Conservation (phyloP, 2,113 vertebrate species). For the Procapra przewalskii region DNA sequence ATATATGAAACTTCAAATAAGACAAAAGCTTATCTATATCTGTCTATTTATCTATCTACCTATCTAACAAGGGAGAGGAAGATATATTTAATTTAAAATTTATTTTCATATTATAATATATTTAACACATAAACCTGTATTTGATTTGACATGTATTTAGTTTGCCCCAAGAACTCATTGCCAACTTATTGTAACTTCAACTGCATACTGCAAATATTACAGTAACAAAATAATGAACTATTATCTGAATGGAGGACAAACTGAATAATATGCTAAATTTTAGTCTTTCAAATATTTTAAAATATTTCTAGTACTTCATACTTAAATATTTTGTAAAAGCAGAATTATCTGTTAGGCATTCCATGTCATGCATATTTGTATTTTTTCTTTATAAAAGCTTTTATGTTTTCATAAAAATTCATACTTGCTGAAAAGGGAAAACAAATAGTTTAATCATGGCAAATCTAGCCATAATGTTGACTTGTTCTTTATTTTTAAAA, state of each 20-base stretch:
- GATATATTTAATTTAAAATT: neutral
- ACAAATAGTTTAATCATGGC: neutral
- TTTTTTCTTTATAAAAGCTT: slow-evolving; percentile 16
- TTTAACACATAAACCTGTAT: neutral
- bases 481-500: neutral
- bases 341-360: slow-evolving; percentile 14
- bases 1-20: neutral
- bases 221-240: neutral
- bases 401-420: slow-evolving; percentile 11
- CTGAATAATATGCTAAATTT: neutral
- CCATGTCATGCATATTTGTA: neutral
- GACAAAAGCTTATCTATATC: neutral
- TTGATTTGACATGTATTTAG: neutral
- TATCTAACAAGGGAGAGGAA: neutral
- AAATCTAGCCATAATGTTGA: neutral
- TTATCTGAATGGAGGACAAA: neutral
- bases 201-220: neutral
- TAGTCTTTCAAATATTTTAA: slow-evolving; percentile 17
- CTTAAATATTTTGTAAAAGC: slow-evolving; percentile 19
- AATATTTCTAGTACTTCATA: slow-evolving; percentile 2
- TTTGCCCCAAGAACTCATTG: neutral
- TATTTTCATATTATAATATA: neutral
- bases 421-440: slow-evolving; percentile 43
- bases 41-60: neutral
- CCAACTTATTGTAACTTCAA: neutral